Evolutionary conservation across 2,797 vertebrate species (phyloP).

Genomic region (Ptychobarbus kaznakovi): DNA sequence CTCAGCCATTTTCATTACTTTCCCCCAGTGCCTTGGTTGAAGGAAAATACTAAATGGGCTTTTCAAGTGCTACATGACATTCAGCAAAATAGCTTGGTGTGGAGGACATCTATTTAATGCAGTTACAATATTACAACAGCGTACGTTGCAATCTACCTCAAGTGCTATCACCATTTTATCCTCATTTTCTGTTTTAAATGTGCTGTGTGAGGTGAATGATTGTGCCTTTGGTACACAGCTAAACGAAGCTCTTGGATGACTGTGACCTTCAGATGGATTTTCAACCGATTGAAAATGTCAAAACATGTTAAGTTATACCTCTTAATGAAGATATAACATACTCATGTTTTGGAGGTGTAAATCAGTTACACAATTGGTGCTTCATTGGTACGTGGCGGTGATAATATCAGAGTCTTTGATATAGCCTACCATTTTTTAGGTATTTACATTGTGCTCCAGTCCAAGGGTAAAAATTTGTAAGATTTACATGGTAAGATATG

Average conservation of each 20-base stretch:
- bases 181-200: slow-evolving; percentile 25
- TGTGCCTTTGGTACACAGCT: background rate
- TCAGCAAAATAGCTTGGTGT: slow-evolving; percentile 22
- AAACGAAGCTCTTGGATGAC: background rate
- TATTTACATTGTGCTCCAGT: background rate
- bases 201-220: background rate
- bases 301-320: background rate
- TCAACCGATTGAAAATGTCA: slow-evolving; percentile 5
- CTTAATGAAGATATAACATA: background rate
- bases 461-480: too few species aligned
- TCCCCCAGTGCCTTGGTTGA: background rate
- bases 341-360: background rate
- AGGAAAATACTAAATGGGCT: background rate
- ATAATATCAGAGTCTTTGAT: background rate
- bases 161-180: slow-evolving; percentile 18
- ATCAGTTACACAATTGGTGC: background rate
- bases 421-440: background rate
- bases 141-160: background rate
- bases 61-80: slow-evolving; percentile 24
- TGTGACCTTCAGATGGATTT: slow-evolving; percentile 15
- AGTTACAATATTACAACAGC: background rate
- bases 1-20: slow-evolving; percentile 3
- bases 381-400: background rate
- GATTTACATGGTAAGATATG: background rate
- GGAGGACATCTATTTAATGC: slow-evolving; percentile 7